These are phyloP conservation scores for Deilephila porcellus DNA, from an alignment of 2,888 invertebrate species.

Conservation along the genomic window DNA sequence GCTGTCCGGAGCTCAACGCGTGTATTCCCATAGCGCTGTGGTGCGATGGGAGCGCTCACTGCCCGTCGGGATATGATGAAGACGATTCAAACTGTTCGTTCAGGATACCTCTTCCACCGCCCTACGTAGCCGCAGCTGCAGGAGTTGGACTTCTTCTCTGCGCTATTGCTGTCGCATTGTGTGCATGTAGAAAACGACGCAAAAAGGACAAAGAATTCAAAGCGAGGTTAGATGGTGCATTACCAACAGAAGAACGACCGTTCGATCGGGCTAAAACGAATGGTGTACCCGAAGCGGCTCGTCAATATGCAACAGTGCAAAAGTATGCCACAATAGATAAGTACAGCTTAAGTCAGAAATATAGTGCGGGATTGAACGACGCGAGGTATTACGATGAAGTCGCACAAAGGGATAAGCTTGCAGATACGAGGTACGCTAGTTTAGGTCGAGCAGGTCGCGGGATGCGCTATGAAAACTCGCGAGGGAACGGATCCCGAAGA, in stretches of 20 bases:
- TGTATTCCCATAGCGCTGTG: conserved; percentile 91
- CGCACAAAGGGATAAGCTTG: conserved; percentile 80
- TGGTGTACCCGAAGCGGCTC: conserved; percentile 72
- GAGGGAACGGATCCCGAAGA: conserved; percentile 75
- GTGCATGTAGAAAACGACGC: conserved; percentile 85
- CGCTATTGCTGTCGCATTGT: conserved; percentile 84
- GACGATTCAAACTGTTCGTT: conserved; percentile 90
- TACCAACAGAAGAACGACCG: conserved; percentile 85
- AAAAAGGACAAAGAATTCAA: conserved; percentile 86
- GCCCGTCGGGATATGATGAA: conserved; percentile 93
- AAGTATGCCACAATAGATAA: conserved; percentile 84
- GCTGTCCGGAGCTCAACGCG: conserved; percentile 92
- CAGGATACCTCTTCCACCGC: conserved; percentile 87
- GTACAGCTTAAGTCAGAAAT: conserved; percentile 82
- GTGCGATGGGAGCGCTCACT: conserved; percentile 92
- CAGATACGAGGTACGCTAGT: conserved; percentile 80
- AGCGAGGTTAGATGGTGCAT: conserved; percentile 84
- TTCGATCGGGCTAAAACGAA: conserved; percentile 85
- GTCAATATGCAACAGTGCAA: conserved; percentile 80
- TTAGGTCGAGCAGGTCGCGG: conserved; percentile 76
- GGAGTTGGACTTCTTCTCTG: conserved; percentile 86
- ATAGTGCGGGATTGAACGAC: conserved; percentile 81
- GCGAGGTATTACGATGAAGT: conserved; percentile 82
- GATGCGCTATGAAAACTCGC: conserved; percentile 69
- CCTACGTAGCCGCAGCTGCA: conserved; percentile 87